Evolutionary conservation across 2,797 vertebrate species (phyloP).

Genomic region (Karalla daura): DNA sequence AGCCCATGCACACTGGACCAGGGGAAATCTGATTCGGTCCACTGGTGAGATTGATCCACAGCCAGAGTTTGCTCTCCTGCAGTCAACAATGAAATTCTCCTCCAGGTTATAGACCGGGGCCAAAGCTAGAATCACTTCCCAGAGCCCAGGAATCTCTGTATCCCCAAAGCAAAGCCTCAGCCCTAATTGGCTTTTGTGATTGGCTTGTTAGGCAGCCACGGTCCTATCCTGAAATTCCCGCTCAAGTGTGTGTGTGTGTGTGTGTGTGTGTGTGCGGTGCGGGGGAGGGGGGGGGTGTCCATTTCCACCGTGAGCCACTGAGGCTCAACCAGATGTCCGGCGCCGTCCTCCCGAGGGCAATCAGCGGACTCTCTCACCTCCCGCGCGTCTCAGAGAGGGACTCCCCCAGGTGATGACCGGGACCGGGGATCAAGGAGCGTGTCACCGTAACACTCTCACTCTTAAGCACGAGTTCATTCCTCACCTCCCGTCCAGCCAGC

Average conservation of each 20-base stretch:
- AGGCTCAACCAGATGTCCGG: slow-evolving; percentile 81
- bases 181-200: slow-evolving; percentile 88
- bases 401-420: slow-evolving; percentile 67
- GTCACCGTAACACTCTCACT: slow-evolving; percentile 61
- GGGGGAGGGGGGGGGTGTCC: slow-evolving; percentile 67
- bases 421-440: slow-evolving; percentile 70
- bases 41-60: slow-evolving; percentile 78
- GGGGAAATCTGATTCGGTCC: slow-evolving; percentile 80
- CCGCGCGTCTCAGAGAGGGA: slow-evolving; percentile 64
- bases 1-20: slow-evolving; percentile 74
- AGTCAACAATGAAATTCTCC: slow-evolving; percentile 67
- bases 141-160: slow-evolving; percentile 75
- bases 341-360: slow-evolving; percentile 80
- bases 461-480: slow-evolving; percentile 72
- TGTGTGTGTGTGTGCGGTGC: too few species aligned
- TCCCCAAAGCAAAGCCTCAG: slow-evolving; percentile 75
- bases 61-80: slow-evolving; percentile 70
- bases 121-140: slow-evolving; percentile 75
- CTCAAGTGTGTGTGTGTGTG: too few species aligned
- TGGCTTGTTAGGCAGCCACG: slow-evolving; percentile 82
- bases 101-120: slow-evolving; percentile 69
- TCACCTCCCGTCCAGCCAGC: slow-evolving; percentile 44
- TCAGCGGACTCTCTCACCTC: slow-evolving; percentile 72
- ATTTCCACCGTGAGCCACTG: slow-evolving; percentile 76
- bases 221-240: slow-evolving; percentile 78